Evolutionary conservation across 2,113 vertebrate genomes (phyloP), one percentile per base, ranked within the genome.

Genomic region (Fulica atra): DNA sequence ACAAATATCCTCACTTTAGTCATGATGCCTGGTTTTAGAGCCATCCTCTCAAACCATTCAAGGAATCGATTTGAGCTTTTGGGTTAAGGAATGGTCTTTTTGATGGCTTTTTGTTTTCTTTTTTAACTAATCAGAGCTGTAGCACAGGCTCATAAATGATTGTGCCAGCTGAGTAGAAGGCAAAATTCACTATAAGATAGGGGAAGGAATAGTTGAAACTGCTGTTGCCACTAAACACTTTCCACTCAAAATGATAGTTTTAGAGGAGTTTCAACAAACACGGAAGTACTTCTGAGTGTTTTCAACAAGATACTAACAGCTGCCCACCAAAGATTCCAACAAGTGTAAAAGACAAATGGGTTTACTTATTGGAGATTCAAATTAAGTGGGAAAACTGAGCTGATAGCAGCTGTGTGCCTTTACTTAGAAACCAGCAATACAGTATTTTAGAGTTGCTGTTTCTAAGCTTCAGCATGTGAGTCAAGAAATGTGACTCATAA

Each of bases 401-500:
- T 87, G 56, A 72, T 63, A 85, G 20, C 84, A 20, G 20, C 81
- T 72, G 44, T 91, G 42, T 84, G 35, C 82, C 88, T 96, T 96
- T 88, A 88, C 79, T 95, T 86, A 78, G 68, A 92, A 95, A 66
- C 40, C 21, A 33, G 25, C 81, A 79, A 42, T 53, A 40, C 1
- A 9, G 16, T 78, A 83, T 82, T 94, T 93, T 78, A 72, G 88
- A 97, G 90, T 69, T 93, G 54, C 70, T 80, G 16, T 87, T 96
- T 94, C 95, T 95, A 76, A 88, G 87, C 59, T 97, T 95, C 81
- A 73, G 44, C 63, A 80, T 89, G 86, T 15, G 19, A 98, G 95
- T 97, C 81, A 93, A 97, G 93, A 96, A 97, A 92, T 95, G 96
- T 97, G 94, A 95, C 94, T 97, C 68, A 40, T 80, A 96, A 90